These are phyloP conservation scores for Magallana nippona DNA, from an alignment of 2,888 invertebrate species.

Conservation along the genomic window DNA sequence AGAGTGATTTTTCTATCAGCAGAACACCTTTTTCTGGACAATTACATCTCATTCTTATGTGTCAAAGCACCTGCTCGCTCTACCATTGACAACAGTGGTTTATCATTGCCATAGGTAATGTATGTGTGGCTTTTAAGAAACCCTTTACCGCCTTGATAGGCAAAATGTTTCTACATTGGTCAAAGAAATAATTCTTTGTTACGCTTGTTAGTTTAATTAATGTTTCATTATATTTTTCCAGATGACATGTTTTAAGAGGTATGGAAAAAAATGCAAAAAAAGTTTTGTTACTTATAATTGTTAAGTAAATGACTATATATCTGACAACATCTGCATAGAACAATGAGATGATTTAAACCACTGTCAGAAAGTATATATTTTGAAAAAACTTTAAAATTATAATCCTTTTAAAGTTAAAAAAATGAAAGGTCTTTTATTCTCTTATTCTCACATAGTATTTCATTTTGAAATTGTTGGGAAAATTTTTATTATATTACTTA, in stretches of 20 bases:
- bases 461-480: not conserved
- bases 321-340: not conserved
- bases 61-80: constrained; percentile 25
- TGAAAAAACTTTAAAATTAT: no score
- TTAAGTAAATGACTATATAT: not conserved
- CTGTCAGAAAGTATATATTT: no score
- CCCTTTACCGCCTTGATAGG: not conserved
- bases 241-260: constrained; percentile 24
- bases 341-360: not conserved
- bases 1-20: constrained; percentile 9
- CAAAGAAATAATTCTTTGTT: not conserved
- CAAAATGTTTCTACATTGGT: not conserved
- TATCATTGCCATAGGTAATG: constrained; percentile 18
- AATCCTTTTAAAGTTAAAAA: no score
- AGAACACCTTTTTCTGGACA: constrained; percentile 15
- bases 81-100: constrained; percentile 12
- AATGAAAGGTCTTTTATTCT: no score
- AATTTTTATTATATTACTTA: not conserved
- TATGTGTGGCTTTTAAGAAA: not conserved
- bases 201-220: not conserved
- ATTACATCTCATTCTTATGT: constrained; percentile 23
- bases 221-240: not conserved
- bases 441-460: no score
- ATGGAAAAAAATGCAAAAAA: not conserved
- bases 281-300: not conserved